Evolutionary conservation across 2,888 invertebrate genomes (phyloP).

Genomic region (Standfussiana lucernea): DNA sequence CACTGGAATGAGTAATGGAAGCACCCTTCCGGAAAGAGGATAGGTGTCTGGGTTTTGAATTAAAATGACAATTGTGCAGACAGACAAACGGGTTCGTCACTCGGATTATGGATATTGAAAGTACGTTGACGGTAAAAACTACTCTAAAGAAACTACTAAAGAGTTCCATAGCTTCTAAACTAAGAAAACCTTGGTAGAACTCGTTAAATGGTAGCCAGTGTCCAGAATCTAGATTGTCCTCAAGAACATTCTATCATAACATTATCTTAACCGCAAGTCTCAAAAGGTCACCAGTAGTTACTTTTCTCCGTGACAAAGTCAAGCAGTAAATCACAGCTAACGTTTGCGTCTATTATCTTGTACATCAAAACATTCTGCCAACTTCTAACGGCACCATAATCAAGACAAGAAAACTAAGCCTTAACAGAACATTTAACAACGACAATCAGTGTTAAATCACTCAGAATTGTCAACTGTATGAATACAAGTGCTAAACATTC

Average conservation of each 20-base stretch:
- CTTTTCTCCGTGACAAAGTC: constrained; percentile 44
- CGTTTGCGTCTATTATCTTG: constrained; percentile 51
- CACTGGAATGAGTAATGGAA: constrained; percentile 16
- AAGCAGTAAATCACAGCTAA: constrained; percentile 46
- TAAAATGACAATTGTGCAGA: constrained; percentile 71
- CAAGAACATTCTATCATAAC: constrained; percentile 11
- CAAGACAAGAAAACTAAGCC: constrained; percentile 55
- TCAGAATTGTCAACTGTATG: constrained; percentile 63
- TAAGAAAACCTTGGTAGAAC: constrained; percentile 7
- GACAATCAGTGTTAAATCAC: constrained; percentile 62
- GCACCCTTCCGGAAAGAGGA: constrained; percentile 68
- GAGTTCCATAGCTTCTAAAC: neutral
- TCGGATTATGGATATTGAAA: constrained; percentile 46
- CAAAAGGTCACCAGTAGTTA: constrained; percentile 37
- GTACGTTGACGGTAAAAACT: constrained; percentile 19
- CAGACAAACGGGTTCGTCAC: constrained; percentile 49
- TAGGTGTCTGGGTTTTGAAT: constrained; percentile 81
- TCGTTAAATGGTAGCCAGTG: neutral
- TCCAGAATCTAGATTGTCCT: constrained; percentile 34
- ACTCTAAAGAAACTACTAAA: neutral
- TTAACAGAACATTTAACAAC: constrained; percentile 49
- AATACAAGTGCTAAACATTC: constrained; percentile 61
- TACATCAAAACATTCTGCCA: constrained; percentile 48
- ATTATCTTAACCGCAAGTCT: constrained; percentile 14
- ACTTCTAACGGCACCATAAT: constrained; percentile 50